Conservation (phyloP, 1,140 invertebrate species). For the Drosophila teissieri region DNA sequence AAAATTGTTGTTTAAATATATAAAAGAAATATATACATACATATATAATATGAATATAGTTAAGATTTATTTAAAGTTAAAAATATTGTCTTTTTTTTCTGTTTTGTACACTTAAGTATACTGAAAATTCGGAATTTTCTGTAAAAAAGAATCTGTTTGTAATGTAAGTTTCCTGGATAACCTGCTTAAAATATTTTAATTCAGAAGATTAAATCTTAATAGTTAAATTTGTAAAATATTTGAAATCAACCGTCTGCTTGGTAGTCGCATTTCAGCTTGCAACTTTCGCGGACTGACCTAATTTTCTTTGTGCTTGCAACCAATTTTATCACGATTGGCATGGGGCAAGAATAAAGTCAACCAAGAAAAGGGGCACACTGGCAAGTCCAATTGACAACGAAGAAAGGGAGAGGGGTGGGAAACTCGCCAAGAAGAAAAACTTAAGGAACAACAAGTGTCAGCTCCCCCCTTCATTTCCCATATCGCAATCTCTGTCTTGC, state of each 20-base stretch:
- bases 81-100: too few relatives aligned
- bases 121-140: too few relatives aligned
- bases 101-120: too few relatives aligned
- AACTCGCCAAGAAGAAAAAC: constrained; percentile 12
- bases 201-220: too few relatives aligned
- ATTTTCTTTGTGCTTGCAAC: not conserved
- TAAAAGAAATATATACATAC: too few relatives aligned
- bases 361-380: constrained; percentile 25
- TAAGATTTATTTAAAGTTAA: too few relatives aligned
- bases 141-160: too few relatives aligned
- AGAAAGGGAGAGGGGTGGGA: not conserved
- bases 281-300: not conserved
- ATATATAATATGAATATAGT: too few relatives aligned
- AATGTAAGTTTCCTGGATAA: too few relatives aligned
- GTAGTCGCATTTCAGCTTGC: not conserved
- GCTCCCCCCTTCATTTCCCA: constrained; percentile 11
- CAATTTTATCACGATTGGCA: constrained; percentile 28
- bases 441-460: constrained; percentile 33
- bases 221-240: too few relatives aligned
- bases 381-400: not conserved
- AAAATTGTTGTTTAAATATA: too few relatives aligned
- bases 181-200: too few relatives aligned
- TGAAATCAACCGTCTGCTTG: not conserved
- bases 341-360: constrained; percentile 17
- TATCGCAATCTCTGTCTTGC: constrained; percentile 12